phyloP scores from a whole-genome alignment of 2,113 vertebrate species.

The Ia io region DNA sequence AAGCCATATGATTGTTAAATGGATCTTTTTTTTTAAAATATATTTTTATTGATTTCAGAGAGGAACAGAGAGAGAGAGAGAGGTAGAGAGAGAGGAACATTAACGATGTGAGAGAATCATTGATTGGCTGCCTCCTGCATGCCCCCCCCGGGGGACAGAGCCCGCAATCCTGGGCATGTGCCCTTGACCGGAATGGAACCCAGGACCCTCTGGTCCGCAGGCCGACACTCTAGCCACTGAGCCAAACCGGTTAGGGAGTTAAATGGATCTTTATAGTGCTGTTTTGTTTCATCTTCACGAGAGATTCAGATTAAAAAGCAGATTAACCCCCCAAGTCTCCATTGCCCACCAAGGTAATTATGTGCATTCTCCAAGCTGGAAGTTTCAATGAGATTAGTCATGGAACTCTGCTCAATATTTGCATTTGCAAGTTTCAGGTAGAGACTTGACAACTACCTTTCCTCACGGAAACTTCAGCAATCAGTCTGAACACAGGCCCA shows the following conservation, averaged over 20 bases:
- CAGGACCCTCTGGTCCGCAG: too few species aligned
- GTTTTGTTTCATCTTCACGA: not conserved
- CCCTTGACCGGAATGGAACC: too few species aligned
- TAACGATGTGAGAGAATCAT: too few species aligned
- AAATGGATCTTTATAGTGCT: not conserved
- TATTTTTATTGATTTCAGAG: too few species aligned
- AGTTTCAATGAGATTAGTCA: not conserved
- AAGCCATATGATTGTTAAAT: not conserved
- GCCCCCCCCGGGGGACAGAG: too few species aligned
- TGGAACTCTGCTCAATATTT: not conserved
- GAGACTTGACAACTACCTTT: not conserved
- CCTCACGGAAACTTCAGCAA: not conserved
- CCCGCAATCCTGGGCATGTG: too few species aligned
- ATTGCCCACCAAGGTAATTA: not conserved
- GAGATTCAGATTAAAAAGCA: not conserved
- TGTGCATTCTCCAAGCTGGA: not conserved
- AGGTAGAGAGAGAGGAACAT: too few species aligned
- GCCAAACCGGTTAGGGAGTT: not conserved
- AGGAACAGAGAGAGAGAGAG: too few species aligned
- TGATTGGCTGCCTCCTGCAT: too few species aligned
- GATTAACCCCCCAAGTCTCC: not conserved
- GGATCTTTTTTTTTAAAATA: not conserved
- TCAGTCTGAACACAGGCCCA: not conserved
- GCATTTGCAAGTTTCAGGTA: not conserved
- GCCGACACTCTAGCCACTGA: too few species aligned